These are phyloP conservation scores for Iphiclides podalirius DNA, from an alignment of 2,888 invertebrate species.

Conservation along the genomic window DNA sequence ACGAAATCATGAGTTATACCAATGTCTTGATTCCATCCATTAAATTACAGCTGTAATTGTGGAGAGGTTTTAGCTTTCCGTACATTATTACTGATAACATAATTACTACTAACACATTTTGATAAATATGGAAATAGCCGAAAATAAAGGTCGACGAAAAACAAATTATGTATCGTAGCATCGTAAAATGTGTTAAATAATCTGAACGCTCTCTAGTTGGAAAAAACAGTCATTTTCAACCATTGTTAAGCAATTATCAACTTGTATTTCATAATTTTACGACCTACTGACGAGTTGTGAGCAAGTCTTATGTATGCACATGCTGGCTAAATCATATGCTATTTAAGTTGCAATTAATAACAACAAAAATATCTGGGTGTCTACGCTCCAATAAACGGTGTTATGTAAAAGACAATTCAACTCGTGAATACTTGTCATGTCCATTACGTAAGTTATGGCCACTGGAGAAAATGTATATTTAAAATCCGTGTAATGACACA, in stretches of 20 bases:
- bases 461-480: conserved; percentile 3
- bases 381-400: conserved; percentile 4
- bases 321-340: background rate
- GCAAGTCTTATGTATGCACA: background rate
- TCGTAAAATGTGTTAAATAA: too few relatives aligned
- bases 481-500: background rate
- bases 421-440: background rate
- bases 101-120: too few relatives aligned
- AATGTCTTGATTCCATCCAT: too few relatives aligned
- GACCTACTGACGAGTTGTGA: background rate
- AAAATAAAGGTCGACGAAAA: too few relatives aligned
- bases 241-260: background rate
- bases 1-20: too few relatives aligned
- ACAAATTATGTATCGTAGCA: too few relatives aligned
- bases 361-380: conserved; percentile 2
- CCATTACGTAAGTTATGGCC: background rate
- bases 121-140: too few relatives aligned
- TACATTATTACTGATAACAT: too few relatives aligned
- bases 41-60: too few relatives aligned
- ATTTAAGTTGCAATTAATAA: background rate
- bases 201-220: too few relatives aligned
- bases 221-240: too few relatives aligned
- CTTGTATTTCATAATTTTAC: background rate
- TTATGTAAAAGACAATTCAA: conserved; percentile 1
- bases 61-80: too few relatives aligned